phyloP scores from a whole-genome alignment of 2,113 vertebrate species.

The Microcebus jonahi region DNA sequence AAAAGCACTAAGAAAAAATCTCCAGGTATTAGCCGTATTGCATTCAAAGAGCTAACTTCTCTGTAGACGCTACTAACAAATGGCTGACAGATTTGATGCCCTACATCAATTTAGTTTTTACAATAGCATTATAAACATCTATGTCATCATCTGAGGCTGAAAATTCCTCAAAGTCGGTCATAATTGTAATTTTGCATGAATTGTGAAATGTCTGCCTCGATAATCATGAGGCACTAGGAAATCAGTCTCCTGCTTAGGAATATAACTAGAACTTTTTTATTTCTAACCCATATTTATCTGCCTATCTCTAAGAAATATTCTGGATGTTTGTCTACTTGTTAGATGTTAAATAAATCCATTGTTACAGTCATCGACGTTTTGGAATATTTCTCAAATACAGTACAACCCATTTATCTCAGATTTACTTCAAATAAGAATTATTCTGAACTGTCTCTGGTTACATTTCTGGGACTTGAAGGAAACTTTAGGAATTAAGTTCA shows the following conservation, averaged over 20 bases:
- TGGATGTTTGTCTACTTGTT: not conserved
- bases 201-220: not conserved
- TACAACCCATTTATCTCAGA: not conserved
- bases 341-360: not conserved
- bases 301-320: not conserved
- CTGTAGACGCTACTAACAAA: not conserved
- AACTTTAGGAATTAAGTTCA: not conserved
- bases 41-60: not conserved
- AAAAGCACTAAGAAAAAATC: not conserved
- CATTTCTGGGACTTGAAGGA: not conserved
- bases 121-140: not conserved
- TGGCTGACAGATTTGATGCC: not conserved
- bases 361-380: not conserved
- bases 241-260: not conserved
- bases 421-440: not conserved
- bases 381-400: not conserved
- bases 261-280: not conserved
- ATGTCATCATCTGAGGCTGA: not conserved
- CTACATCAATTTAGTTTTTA: not conserved
- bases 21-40: not conserved
- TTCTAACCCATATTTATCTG: not conserved
- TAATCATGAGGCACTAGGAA: slow-evolving; percentile 33
- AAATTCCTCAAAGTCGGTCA: not conserved
- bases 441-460: not conserved
- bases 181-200: not conserved